phyloP scores from a whole-genome alignment of 2,113 vertebrate species.

The Girardinichthys multiradiatus region DNA sequence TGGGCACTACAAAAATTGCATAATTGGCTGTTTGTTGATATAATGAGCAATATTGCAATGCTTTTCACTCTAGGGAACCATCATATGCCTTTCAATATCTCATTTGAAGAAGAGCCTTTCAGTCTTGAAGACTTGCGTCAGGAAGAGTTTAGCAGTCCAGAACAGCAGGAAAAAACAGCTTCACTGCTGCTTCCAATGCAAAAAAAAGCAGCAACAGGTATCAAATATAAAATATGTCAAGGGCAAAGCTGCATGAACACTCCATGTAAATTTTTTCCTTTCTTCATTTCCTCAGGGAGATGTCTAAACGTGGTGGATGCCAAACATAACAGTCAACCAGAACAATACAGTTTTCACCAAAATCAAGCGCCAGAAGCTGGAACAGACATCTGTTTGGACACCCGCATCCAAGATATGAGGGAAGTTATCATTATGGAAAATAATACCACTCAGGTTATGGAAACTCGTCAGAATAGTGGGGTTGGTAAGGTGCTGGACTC shows the following conservation, averaged over 20 bases:
- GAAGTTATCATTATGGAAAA: slow-evolving; percentile 5
- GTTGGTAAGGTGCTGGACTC: background rate
- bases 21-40: background rate
- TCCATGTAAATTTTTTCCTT: background rate
- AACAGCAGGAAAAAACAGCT: background rate
- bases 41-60: background rate
- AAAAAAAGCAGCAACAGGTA: background rate
- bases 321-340: background rate
- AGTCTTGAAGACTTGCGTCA: background rate
- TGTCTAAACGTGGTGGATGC: slow-evolving; percentile 5
- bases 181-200: slow-evolving; percentile 9
- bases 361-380: background rate
- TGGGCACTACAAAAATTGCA: background rate
- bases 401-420: background rate
- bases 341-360: slow-evolving; percentile 1
- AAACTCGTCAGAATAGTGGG: background rate
- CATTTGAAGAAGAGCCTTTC: background rate
- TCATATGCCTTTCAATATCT: background rate
- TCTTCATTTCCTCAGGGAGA: slow-evolving; percentile 8
- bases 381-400: background rate
- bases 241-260: background rate
- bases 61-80: background rate
- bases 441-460: too few relatives aligned
- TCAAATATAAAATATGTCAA: background rate
- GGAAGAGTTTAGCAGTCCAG: background rate